Evolutionary conservation across 2,888 invertebrate genomes (phyloP), one percentile per base, ranked within the genome.

Genomic region (Cephus spinipes): DNA sequence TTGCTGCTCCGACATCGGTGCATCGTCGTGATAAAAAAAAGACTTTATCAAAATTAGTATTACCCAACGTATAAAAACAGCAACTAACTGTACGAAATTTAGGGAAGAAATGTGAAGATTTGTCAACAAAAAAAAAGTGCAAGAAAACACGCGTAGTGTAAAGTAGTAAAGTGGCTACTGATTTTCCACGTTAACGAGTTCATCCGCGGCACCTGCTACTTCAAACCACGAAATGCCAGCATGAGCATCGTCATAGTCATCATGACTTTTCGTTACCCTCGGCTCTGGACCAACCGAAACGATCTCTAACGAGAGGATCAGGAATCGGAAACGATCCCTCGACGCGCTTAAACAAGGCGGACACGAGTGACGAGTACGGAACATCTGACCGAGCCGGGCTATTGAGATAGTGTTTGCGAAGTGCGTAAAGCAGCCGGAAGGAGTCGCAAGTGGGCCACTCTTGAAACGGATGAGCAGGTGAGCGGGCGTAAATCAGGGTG

Each of bases 381-480:
- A 55, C 23, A 23, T 55, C 55, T 23, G 55, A 55, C 23, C 23
- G 55, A 55, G 23, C 23, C 23, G 55, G 6, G 6, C 55, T 55
- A 55, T 55, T 23, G 55, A 55, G 55, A 55, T 23, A 23, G 55
- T 23, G 55, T 55, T 80, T 79, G 81, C 79, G 82, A 84, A 80
- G 82, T 81, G 83, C 81, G 83, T 75, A 77, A 79, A 78, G 79
- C 80, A 81, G 80, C 84, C 84, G 85, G 85, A 86, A 88, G 85
- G 84, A 84, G 83, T 81, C 82, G 85, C 89, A 89, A 90, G 87
- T 89, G 88, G 89, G 87, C 85, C 88, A 89, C 88, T 84, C 85
- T 87, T 88, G 88, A 89, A 87, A 87, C 88, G 89, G 88, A 89
- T 86, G 88, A 89, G 86, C 90, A 89, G 90, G 90, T 90, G 90